A percentile compares a stretch with the other conserved stretches of the same genome.
These are phyloP conservation scores for Albula glossodonta DNA, from an alignment of 2,113 vertebrate species.

Conservation along the genomic window DNA sequence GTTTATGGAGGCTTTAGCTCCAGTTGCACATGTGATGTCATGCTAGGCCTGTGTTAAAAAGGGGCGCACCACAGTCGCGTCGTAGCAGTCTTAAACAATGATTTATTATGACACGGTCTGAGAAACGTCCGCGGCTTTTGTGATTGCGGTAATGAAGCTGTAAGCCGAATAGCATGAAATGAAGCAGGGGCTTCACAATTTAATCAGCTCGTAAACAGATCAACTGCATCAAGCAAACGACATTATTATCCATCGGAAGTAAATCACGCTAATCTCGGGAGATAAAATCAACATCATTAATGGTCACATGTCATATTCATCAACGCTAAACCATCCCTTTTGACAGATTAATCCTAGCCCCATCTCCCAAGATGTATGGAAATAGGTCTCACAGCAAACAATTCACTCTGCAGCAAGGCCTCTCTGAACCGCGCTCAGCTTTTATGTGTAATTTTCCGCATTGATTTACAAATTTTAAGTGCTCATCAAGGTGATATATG, in stretches of 20 bases:
- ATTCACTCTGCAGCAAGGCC: constrained; percentile 79
- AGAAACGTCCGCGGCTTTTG: constrained; percentile 91
- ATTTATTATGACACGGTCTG: constrained; percentile 88
- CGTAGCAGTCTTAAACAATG: constrained; percentile 77
- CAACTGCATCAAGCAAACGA: constrained; percentile 88
- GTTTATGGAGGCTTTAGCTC: not conserved
- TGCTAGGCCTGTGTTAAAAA: not conserved
- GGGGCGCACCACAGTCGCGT: constrained; percentile 29
- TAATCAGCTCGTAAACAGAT: constrained; percentile 95
- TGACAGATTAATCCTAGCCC: constrained; percentile 90
- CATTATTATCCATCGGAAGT: constrained; percentile 89
- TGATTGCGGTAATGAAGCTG: constrained; percentile 94
- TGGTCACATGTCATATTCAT: constrained; percentile 94
- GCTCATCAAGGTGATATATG: constrained; percentile 85
- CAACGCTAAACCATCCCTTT: constrained; percentile 88
- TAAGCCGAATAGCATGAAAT: constrained; percentile 93
- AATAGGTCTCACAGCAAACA: constrained; percentile 86
- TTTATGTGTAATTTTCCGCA: constrained; percentile 87
- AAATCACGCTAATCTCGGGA: constrained; percentile 90
- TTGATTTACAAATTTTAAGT: constrained; percentile 98
- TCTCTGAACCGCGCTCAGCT: constrained; percentile 82
- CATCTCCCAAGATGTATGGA: constrained; percentile 85
- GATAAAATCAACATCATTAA: constrained; percentile 93
- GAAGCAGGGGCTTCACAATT: constrained; percentile 86
- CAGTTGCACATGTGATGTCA: not conserved